phyloP scores from a whole-genome alignment of 2,797 vertebrate genomes.

The Moxostoma hubbsi region DNA sequence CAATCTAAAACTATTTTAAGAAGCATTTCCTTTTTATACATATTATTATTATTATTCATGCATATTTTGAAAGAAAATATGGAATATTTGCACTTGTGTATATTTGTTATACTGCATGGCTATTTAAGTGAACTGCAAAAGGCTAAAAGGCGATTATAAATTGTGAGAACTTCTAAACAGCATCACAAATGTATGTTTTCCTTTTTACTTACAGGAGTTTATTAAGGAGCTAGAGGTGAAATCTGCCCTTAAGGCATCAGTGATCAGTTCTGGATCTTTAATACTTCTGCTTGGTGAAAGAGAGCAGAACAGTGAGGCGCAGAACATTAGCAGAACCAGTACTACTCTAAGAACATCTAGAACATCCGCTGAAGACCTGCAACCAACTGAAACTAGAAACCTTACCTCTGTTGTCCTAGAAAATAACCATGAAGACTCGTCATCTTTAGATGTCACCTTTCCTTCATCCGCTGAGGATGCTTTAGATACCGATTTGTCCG shows the following conservation, averaged over 20 bases:
- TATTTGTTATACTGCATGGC: too few relatives aligned
- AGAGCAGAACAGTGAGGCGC: constrained; percentile 13
- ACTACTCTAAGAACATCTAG: constrained; percentile 8
- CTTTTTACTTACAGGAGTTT: constrained; percentile 74
- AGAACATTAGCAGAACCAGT: constrained; percentile 14
- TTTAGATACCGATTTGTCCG: background rate
- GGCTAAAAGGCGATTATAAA: too few relatives aligned
- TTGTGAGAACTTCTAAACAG: too few relatives aligned
- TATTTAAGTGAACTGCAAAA: too few relatives aligned
- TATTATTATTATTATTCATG: background rate
- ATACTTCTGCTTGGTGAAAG: constrained; percentile 78
- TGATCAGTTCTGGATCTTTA: constrained; percentile 78
- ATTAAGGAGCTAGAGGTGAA: constrained; percentile 82
- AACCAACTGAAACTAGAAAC: background rate
- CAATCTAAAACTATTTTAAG: too few relatives aligned
- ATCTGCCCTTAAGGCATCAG: constrained; percentile 79
- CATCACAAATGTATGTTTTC: too few relatives aligned
- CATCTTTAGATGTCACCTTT: background rate
- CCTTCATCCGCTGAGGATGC: background rate
- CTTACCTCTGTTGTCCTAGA: background rate
- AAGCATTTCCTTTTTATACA: background rate
- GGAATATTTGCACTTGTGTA: too few relatives aligned
- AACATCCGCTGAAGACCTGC: background rate
- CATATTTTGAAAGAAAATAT: too few relatives aligned
- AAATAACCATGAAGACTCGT: background rate